Evolutionary conservation across 92 coral and sea anemone genomes (phyloP).

Genomic region (Blastomussa wellsi): DNA sequence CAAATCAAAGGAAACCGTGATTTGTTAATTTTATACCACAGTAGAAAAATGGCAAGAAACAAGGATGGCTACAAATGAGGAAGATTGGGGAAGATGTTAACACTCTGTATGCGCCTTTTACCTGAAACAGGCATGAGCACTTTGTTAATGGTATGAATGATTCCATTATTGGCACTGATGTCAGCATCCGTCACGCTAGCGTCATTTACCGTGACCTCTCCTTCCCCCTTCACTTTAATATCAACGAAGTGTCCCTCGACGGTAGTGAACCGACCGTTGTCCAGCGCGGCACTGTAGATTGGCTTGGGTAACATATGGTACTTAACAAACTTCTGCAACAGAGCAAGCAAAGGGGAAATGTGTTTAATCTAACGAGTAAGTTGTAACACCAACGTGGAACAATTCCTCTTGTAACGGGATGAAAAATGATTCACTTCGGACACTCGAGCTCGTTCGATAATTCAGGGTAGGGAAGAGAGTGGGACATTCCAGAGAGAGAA

Average conservation of each 20-base stretch:
- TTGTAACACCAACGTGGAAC: background rate
- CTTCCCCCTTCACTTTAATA: constrained; percentile 32
- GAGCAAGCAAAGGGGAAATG: background rate
- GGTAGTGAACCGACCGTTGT: constrained; percentile 40
- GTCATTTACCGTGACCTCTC: constrained; percentile 62
- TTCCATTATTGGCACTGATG: constrained; percentile 70
- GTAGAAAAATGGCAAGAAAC: too few relatives aligned
- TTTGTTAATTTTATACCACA: too few relatives aligned
- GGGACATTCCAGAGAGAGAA: too few relatives aligned
- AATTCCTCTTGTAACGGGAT: background rate
- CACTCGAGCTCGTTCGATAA: background rate
- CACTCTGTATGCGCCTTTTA: background rate
- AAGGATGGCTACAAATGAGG: background rate
- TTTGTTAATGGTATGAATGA: constrained; percentile 75
- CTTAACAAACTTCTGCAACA: constrained; percentile 60
- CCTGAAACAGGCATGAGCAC: constrained; percentile 79
- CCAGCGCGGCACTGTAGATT: constrained; percentile 59
- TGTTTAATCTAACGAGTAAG: background rate
- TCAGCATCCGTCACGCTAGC: constrained; percentile 65
- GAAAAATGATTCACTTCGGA: background rate
- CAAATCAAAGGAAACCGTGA: too few relatives aligned
- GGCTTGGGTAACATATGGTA: constrained; percentile 72
- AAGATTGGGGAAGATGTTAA: background rate
- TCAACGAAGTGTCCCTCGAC: constrained; percentile 64
- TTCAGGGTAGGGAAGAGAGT: too few relatives aligned